phyloP scores from a whole-genome alignment of 2,113 vertebrate genomes.

The Melanostigma gelatinosum region DNA sequence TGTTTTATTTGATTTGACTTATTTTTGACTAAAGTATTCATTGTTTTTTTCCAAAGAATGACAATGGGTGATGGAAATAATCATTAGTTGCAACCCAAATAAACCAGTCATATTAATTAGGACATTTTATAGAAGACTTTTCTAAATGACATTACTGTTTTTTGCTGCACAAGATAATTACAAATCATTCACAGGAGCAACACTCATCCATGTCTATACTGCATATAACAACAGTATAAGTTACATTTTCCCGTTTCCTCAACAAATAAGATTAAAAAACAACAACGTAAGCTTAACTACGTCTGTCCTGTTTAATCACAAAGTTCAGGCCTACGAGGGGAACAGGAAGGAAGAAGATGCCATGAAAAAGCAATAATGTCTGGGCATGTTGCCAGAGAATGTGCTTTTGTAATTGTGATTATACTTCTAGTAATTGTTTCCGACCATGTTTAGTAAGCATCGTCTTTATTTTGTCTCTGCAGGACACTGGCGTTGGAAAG shows the following conservation, averaged over 20 bases:
- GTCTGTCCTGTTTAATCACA: neutral
- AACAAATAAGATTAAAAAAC: neutral
- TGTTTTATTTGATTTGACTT: neutral
- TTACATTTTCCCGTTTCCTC: neutral
- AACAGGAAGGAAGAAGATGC: constrained; percentile 2
- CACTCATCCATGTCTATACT: neutral
- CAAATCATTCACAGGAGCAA: neutral
- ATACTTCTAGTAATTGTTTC: constrained; percentile 1
- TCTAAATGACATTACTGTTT: neutral
- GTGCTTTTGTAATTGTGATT: constrained; percentile 7
- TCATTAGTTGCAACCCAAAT: neutral
- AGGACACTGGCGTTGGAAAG: constrained; percentile 97
- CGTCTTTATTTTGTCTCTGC: constrained; percentile 45
- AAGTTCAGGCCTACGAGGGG: neutral
- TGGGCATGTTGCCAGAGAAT: constrained; percentile 20
- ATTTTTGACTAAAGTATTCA: neutral
- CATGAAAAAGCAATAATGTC: constrained; percentile 5
- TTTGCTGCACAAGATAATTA: neutral
- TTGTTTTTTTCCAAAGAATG: neutral
- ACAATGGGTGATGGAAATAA: neutral
- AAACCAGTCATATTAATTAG: neutral
- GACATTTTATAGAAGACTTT: neutral
- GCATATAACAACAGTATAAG: neutral
- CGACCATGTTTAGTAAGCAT: constrained; percentile 29
- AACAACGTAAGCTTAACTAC: neutral